Evolutionary conservation across 2,797 vertebrate genomes (phyloP).

Genomic region (Anableps anableps): DNA sequence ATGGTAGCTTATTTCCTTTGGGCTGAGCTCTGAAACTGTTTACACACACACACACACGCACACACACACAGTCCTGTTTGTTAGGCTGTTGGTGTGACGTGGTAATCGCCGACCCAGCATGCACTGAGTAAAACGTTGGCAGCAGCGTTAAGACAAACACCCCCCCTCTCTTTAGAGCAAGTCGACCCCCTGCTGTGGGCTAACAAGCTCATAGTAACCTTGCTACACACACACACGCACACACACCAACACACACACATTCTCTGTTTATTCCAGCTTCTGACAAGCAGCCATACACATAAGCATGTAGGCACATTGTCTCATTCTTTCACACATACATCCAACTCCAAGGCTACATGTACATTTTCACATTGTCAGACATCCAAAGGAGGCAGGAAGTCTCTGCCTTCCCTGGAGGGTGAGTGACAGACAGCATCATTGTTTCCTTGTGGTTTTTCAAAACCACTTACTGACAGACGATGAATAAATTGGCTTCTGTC

Average conservation of each 20-base stretch:
- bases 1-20: constrained; percentile 54
- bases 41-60: constrained; percentile 43
- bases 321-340: constrained; percentile 3
- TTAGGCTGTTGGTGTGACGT: constrained; percentile 70
- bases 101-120: constrained; percentile 85
- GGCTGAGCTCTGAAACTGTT: constrained; percentile 50
- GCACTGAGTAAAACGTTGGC: constrained; percentile 84
- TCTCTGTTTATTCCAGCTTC: constrained; percentile 1
- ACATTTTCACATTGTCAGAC: constrained; percentile 6
- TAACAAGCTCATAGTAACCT: constrained; percentile 83
- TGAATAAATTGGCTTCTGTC: constrained; percentile 12
- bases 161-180: constrained; percentile 69
- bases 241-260: constrained; percentile 26
- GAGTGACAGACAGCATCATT: neutral
- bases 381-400: neutral
- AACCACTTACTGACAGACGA: neutral
- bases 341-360: neutral
- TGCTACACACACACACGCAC: constrained; percentile 52
- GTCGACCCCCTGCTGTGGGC: constrained; percentile 82
- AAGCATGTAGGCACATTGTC: neutral
- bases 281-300: constrained; percentile 16
- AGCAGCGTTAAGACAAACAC: constrained; percentile 86
- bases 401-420: neutral
- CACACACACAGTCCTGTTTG: constrained; percentile 64
- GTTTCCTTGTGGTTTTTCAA: constrained; percentile 11